Conservation (phyloP, 2,797 vertebrate genomes). For the Babyrousa celebensis region DNA sequence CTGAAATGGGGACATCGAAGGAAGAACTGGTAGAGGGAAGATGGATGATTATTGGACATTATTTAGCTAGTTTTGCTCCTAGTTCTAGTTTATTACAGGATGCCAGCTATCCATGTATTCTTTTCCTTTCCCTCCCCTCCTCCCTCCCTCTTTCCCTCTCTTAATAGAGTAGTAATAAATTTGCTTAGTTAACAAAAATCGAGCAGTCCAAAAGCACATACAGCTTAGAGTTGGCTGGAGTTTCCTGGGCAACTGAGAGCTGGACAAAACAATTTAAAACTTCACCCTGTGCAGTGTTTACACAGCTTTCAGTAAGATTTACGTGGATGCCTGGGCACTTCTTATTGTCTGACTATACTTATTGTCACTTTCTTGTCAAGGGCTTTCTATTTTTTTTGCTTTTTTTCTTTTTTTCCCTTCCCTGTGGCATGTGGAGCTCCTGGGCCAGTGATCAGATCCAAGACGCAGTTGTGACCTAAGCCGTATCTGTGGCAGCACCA, state of each 20-base stretch:
- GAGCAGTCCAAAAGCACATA: background rate
- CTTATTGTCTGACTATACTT: background rate
- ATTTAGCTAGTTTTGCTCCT: background rate
- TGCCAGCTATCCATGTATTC: background rate
- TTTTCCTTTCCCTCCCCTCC: background rate
- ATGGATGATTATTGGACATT: background rate
- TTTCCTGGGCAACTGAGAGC: background rate
- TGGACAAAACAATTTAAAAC: background rate
- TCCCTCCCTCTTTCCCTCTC: background rate
- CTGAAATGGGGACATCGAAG: background rate
- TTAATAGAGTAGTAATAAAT: background rate
- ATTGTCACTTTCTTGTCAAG: background rate
- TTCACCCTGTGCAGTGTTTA: background rate
- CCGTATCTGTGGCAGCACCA: too few relatives aligned
- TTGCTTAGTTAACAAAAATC: background rate
- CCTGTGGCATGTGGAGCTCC: too few relatives aligned
- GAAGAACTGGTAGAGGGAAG: background rate
- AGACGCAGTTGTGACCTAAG: too few relatives aligned
- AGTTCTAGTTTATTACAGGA: background rate
- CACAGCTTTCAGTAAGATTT: background rate
- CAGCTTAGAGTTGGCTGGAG: background rate
- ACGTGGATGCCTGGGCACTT: background rate
- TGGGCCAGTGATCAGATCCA: too few relatives aligned
- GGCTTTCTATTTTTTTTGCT: background rate
- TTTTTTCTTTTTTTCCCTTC: too few relatives aligned